Base-by-base conservation (phyloP, 2,113 vertebrate species). In the Sardina pilchardus region DNA sequence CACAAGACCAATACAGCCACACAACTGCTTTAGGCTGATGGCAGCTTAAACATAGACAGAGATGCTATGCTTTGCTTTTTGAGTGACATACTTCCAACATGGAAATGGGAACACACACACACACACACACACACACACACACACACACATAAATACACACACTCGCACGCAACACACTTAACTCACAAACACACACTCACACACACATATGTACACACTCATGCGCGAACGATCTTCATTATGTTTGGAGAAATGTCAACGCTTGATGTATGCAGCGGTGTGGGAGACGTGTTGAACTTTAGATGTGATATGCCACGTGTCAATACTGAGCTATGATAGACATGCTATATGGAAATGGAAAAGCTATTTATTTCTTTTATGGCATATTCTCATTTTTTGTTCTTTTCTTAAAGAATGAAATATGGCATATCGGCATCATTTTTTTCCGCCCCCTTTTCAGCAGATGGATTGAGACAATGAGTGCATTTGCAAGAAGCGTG, bases 401-500 rank as follows among this genome's bases (percentile, higher is more conserved):
- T 59, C 21, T 59, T 59, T 21, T 24, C 6, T 6, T 24, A 21
- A 21, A 59, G n/a, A 59, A 59, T 59, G 1, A 59, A 24, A 59
- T 59, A 59, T 7, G 2, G 21, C 53, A 4, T 24, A 24, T 59
- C 6, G 4, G 4, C 53, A 59, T 59, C 4, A 59, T 59, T 53
- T 53, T 53, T 53, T 53, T 53, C 3, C 1, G 0, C 45, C 42
- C 21, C 67, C 12, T 16, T 81, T 5, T 43, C 59, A 36, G 26
- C n/a, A 50, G 86, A 43, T 3, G 78, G n/a, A 9, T 48, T 82
- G 50, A 5, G 81, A 59, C 0, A 75, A 26, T 14, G 83, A 90
- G 89, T 80, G 80, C 24, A 82, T 78, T 10, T 78, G 86, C 71
- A n/a, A n/a, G n/a, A n/a, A n/a, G 84, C 39, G 39, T 26, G 82